Percentiles rank a stretch among this genome's conserved stretches.
phyloP scores from a whole-genome alignment of 1,140 invertebrate genomes.

The Pachyrhynchus sulphureomaculatus region DNA sequence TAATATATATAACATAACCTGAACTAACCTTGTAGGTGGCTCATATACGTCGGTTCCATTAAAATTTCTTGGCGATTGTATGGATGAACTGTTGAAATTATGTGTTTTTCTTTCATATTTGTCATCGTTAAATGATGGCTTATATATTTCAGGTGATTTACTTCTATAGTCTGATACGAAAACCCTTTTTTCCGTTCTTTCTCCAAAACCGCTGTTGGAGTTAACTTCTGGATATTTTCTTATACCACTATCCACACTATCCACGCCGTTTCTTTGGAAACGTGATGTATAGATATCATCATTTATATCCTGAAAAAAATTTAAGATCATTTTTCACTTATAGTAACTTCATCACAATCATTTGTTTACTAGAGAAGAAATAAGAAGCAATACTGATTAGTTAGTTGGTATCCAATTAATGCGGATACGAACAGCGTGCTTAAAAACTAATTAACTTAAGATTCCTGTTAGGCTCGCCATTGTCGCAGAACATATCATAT shows the following conservation, averaged over 20 bases:
- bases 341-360: too few relatives aligned
- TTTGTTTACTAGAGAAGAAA: too few relatives aligned
- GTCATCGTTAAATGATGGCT: slow-evolving; percentile 68
- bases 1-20: too few relatives aligned
- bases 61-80: slow-evolving; percentile 35
- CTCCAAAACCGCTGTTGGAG: slow-evolving; percentile 39
- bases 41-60: slow-evolving; percentile 47
- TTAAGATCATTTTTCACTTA: too few relatives aligned
- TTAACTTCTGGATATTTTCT: slow-evolving; percentile 17
- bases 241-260: slow-evolving; percentile 20
- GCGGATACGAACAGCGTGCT: too few relatives aligned
- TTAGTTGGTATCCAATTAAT: too few relatives aligned
- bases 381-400: too few relatives aligned
- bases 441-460: too few relatives aligned
- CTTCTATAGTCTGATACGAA: slow-evolving; percentile 72
- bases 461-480: too few relatives aligned
- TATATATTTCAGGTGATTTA: slow-evolving; percentile 73
- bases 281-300: slow-evolving; percentile 56
- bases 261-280: slow-evolving; percentile 55
- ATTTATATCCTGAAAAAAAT: slow-evolving; percentile 58
- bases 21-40: slow-evolving; percentile 43
- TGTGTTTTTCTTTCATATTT: slow-evolving; percentile 44
- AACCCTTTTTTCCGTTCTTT: slow-evolving; percentile 62
- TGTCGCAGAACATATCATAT: too few relatives aligned
- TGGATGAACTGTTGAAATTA: slow-evolving; percentile 47